phyloP scores from a whole-genome alignment of 1,140 invertebrate genomes.

The Colletes gigas region DNA sequence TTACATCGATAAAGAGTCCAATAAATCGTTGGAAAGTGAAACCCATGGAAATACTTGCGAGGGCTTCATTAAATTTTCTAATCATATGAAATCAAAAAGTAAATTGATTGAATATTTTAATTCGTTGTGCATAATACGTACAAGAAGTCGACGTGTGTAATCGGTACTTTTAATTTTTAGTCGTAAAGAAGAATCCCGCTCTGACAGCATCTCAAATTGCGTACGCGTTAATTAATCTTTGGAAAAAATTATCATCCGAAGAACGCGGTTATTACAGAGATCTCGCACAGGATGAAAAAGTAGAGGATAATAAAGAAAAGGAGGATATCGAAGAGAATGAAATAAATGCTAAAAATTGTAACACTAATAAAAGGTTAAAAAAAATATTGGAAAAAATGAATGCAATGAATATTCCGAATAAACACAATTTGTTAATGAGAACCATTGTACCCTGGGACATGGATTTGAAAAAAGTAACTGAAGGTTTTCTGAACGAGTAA shows the following conservation, averaged over 20 bases:
- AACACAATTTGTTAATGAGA: conserved; percentile 57
- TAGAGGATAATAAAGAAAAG: neutral
- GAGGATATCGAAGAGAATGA: conserved; percentile 46
- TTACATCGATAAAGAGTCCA: conserved; percentile 12
- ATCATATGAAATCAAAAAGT: conserved; percentile 72
- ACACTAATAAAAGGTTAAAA: conserved; percentile 58
- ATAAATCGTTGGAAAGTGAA: neutral
- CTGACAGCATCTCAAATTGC: conserved; percentile 77
- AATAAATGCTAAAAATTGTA: conserved; percentile 53
- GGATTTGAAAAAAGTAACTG: conserved; percentile 51
- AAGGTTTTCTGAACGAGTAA: conserved; percentile 52
- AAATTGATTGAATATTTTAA: conserved; percentile 33
- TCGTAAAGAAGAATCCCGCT: conserved; percentile 70
- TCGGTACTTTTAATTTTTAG: conserved; percentile 49
- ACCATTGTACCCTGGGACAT: conserved; percentile 64
- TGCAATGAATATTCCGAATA: conserved; percentile 48
- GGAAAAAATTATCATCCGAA: conserved; percentile 76
- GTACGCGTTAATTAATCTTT: conserved; percentile 70
- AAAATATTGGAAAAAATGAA: conserved; percentile 70
- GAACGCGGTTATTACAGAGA: conserved; percentile 79
- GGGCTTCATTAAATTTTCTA: conserved; percentile 66
- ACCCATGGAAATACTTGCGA: neutral
- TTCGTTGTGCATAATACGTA: neutral
- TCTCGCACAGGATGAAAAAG: conserved; percentile 58
- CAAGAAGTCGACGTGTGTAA: conserved; percentile 16